A percentile compares a stretch with the other conserved stretches of the same genome.
Conservation (phyloP, 2,113 vertebrate species). For the Stomatorhinus ivindoensis region DNA sequence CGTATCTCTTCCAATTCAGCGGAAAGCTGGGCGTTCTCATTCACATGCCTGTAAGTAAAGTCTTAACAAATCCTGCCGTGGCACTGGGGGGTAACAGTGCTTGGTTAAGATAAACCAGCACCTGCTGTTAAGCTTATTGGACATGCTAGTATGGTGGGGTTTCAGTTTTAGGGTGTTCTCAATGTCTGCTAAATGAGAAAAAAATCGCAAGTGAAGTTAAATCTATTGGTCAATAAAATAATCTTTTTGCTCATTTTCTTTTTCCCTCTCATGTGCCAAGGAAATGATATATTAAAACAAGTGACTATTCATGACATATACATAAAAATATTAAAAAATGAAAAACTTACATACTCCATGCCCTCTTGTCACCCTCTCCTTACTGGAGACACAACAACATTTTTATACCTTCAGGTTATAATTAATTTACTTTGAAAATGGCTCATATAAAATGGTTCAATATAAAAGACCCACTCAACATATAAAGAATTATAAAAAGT, state of each 20-base stretch:
- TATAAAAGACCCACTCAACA: neutral
- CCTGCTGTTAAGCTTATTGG: conserved; percentile 32
- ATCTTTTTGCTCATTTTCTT: neutral
- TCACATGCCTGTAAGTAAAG: neutral
- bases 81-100: conserved; percentile 7
- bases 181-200: neutral
- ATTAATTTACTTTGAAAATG: neutral
- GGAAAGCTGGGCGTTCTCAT: neutral
- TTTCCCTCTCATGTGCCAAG: neutral
- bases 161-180: neutral
- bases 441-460: neutral
- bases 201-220: neutral
- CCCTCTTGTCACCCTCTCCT: neutral
- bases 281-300: neutral
- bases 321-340: neutral
- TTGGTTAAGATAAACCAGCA: conserved; percentile 23
- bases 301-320: neutral
- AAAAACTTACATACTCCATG: neutral
- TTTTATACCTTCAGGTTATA: neutral
- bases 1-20: neutral
- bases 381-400: neutral
- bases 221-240: neutral
- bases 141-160: neutral
- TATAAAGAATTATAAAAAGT: neutral
- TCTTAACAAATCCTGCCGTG: conserved; percentile 14